A percentile compares a stretch with the other conserved stretches of the same genome.
Evolutionary conservation across 2,888 invertebrate genomes (phyloP).

Genomic region (Ctenicera cuprea): DNA sequence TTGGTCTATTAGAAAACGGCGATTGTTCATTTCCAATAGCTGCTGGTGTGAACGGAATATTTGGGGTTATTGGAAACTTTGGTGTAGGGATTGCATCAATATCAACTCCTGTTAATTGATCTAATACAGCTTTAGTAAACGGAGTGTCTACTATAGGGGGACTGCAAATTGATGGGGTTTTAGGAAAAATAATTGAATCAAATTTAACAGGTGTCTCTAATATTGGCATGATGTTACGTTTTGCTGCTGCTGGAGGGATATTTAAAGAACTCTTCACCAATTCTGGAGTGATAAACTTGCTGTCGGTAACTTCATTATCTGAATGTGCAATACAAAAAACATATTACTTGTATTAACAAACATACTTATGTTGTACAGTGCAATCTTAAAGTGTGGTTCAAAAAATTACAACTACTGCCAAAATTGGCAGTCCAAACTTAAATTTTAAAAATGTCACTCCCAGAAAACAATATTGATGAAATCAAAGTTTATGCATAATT

Average conservation of each 20-base stretch:
- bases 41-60: slow-evolving; percentile 65
- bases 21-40: slow-evolving; percentile 42
- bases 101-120: slow-evolving; percentile 65
- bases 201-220: slow-evolving; percentile 64
- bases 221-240: slow-evolving; percentile 58
- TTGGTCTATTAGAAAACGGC: slow-evolving; percentile 62
- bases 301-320: not conserved
- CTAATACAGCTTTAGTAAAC: slow-evolving; percentile 67
- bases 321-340: too few relatives aligned
- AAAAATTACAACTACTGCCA: too few relatives aligned
- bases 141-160: slow-evolving; percentile 63
- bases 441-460: too few relatives aligned
- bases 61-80: slow-evolving; percentile 67
- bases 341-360: too few relatives aligned
- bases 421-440: too few relatives aligned
- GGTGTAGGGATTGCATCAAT: slow-evolving; percentile 67
- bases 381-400: too few relatives aligned
- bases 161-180: slow-evolving; percentile 62
- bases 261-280: slow-evolving; percentile 23
- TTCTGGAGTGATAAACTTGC: slow-evolving; percentile 56
- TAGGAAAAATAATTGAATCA: slow-evolving; percentile 56
- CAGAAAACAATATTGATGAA: too few relatives aligned
- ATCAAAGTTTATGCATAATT: too few relatives aligned
- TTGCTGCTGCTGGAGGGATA: slow-evolving; percentile 52
- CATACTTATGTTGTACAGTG: too few relatives aligned